These are phyloP conservation scores for Chroicocephalus ridibundus DNA, from an alignment of 2,113 vertebrate species.

Conservation along the genomic window DNA sequence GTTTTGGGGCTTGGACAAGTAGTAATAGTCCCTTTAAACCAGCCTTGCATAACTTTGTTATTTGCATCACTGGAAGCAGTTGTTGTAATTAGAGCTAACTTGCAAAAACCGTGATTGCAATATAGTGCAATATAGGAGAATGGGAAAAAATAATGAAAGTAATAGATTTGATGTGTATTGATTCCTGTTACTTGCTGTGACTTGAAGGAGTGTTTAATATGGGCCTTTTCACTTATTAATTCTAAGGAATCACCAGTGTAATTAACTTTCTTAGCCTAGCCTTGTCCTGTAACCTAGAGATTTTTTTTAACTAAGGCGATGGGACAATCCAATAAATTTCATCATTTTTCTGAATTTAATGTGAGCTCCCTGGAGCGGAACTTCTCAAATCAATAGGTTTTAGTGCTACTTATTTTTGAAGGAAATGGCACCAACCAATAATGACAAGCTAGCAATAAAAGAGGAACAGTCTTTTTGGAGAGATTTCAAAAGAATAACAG, in stretches of 20 bases:
- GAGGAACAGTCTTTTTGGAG: constrained; percentile 42
- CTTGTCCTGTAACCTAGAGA: neutral
- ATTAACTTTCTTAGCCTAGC: neutral
- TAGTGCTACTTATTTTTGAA: constrained; percentile 18
- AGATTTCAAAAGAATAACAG: neutral
- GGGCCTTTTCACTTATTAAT: neutral
- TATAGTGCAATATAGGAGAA: neutral
- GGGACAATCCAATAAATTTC: constrained; percentile 27
- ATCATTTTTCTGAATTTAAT: constrained; percentile 14
- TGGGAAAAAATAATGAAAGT: neutral
- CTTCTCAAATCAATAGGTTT: constrained; percentile 37
- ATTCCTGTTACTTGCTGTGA: neutral
- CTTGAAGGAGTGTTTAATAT: neutral
- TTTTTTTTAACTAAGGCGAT: neutral
- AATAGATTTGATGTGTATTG: neutral
- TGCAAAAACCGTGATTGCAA: neutral
- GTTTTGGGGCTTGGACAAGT: neutral
- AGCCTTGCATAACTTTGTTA: neutral
- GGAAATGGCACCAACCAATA: constrained; percentile 2
- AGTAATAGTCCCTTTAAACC: neutral
- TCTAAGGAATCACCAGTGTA: neutral
- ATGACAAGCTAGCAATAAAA: constrained; percentile 25
- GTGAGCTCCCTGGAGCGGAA: neutral
- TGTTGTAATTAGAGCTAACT: neutral
- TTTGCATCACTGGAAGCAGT: neutral